These are phyloP conservation scores for Trichonephila clavipes DNA, from an alignment of 1,140 invertebrate genomes.

Conservation along the genomic window DNA sequence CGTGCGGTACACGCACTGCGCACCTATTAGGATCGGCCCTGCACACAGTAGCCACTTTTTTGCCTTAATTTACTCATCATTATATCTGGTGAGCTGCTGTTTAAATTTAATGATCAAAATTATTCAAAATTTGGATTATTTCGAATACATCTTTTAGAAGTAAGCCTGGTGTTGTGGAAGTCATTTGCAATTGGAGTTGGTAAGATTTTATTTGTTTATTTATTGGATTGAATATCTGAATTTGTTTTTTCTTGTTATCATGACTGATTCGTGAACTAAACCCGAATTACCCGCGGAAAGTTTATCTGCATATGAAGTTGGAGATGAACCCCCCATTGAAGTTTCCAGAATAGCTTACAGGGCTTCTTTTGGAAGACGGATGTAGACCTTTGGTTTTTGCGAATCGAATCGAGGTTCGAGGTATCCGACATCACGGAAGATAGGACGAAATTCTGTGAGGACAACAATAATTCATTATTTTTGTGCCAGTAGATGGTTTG, in stretches of 20 bases:
- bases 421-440: not conserved
- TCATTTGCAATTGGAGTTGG: no score
- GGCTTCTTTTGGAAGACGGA: not conserved
- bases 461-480: no score
- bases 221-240: not conserved
- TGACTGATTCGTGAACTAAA: not conserved
- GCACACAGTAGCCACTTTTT: no score
- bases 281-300: not conserved
- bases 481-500: no score
- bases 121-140: not conserved
- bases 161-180: not conserved
- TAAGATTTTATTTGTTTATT: no score
- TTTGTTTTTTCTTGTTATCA: not conserved
- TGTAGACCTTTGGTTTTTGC: not conserved
- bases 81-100: not conserved
- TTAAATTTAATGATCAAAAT: not conserved
- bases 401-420: not conserved
- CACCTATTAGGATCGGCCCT: no score
- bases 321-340: no score
- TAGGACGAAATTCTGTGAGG: not conserved
- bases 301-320: not conserved
- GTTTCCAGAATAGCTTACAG: not conserved
- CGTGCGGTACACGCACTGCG: no score
- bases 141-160: not conserved
- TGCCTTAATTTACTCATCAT: no score